phyloP scores from a whole-genome alignment of 2,113 vertebrate species.

The Actinemys pallida region DNA sequence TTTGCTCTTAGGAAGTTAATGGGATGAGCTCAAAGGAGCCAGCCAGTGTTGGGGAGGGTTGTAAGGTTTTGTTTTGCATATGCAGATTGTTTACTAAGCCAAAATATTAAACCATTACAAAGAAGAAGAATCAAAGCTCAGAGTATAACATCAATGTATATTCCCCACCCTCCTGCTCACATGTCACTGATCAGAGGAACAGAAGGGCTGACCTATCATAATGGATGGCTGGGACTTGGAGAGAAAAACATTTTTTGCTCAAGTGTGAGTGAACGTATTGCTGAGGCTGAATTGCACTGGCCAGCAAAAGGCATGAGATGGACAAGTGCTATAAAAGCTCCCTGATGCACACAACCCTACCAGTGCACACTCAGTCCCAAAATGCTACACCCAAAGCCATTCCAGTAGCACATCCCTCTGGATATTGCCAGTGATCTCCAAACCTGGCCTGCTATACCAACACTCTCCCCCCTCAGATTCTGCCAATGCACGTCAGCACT shows the following conservation, averaged over 20 bases:
- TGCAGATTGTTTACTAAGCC: slow-evolving; percentile 10
- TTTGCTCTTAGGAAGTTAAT: slow-evolving; percentile 2
- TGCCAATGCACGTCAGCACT: background rate
- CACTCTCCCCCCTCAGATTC: background rate
- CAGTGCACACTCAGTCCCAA: accelerated
- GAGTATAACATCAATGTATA: background rate
- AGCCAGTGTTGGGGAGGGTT: background rate
- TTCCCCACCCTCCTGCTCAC: background rate
- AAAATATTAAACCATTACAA: background rate
- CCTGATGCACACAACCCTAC: background rate
- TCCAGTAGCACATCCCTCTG: background rate
- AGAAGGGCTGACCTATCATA: background rate
- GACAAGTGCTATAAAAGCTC: accelerated
- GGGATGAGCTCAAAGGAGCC: background rate
- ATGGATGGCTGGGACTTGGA: background rate
- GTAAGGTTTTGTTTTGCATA: background rate
- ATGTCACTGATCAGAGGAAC: accelerated
- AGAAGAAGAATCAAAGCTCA: background rate
- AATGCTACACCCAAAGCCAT: background rate
- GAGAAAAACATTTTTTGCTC: background rate
- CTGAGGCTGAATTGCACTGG: accelerated
- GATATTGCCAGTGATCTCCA: background rate
- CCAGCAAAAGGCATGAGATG: accelerated
- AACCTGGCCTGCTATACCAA: background rate
- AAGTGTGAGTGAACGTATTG: accelerated